Evolutionary conservation across 2,888 invertebrate species (phyloP).

Genomic region (Parascotia fuliginaria): DNA sequence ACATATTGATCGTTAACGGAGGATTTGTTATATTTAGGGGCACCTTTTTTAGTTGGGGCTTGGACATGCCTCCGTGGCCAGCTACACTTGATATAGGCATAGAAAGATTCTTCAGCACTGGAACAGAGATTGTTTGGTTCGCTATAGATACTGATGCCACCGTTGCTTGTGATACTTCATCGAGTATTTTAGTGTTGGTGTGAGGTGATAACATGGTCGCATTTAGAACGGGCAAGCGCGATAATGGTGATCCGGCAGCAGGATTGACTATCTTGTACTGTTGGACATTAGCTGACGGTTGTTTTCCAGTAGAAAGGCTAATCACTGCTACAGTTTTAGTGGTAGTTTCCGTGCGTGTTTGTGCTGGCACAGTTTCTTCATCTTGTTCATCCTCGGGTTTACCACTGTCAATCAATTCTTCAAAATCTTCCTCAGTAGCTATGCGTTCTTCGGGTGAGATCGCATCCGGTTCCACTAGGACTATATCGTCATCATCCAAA

Average conservation of each 20-base stretch:
- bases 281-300: conserved; percentile 68
- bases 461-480: conserved; percentile 86
- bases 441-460: conserved; percentile 88
- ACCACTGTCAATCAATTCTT: conserved; percentile 88
- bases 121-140: conserved; percentile 82
- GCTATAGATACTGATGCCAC: conserved; percentile 84
- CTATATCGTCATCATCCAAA: conserved; percentile 87
- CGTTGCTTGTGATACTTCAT: conserved; percentile 86
- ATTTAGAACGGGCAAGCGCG: conserved; percentile 74
- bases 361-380: conserved; percentile 66
- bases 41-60: conserved; percentile 53
- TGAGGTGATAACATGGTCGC: conserved; percentile 61
- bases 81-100: conserved; percentile 60
- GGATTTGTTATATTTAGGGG: conserved; percentile 67
- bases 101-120: conserved; percentile 75
- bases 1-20: conserved; percentile 68
- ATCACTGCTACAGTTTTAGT: conserved; percentile 84
- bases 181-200: conserved; percentile 77
- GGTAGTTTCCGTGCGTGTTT: conserved; percentile 81
- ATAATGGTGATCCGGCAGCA: conserved; percentile 53
- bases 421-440: conserved; percentile 88
- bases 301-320: conserved; percentile 77
- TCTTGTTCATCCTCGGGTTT: conserved; percentile 83
- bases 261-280: conserved; percentile 78
- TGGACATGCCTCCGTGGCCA: conserved; percentile 52